These are phyloP conservation scores for Ageneiosus marmoratus DNA, from an alignment of 2,113 vertebrate species.

Conservation along the genomic window DNA sequence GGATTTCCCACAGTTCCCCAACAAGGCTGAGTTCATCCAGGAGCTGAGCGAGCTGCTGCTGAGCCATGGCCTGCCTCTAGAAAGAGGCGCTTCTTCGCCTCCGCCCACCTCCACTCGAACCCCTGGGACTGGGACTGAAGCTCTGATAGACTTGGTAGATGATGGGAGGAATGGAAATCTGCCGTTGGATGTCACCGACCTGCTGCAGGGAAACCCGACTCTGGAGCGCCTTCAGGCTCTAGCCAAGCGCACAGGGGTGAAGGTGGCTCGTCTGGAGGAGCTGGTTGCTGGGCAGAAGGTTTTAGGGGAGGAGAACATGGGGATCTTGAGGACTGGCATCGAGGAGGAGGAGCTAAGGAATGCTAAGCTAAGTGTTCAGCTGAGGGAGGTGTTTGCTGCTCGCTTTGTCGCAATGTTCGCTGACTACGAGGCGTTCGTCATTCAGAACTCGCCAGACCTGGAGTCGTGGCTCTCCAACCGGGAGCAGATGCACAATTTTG, in stretches of 20 bases:
- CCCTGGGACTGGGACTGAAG: constrained; percentile 73
- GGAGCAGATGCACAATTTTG: constrained; percentile 99
- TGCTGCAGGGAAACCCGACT: constrained; percentile 94
- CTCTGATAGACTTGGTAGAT: constrained; percentile 85
- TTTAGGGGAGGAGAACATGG: constrained; percentile 61
- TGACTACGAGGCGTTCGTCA: constrained; percentile 98
- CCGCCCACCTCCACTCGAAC: constrained; percentile 76
- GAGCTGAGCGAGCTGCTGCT: constrained; percentile 94
- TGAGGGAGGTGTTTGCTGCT: constrained; percentile 95
- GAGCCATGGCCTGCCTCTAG: constrained; percentile 80
- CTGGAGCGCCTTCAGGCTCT: constrained; percentile 93
- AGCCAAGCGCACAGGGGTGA: constrained; percentile 94
- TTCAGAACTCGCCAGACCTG: constrained; percentile 96
- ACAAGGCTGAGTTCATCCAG: constrained; percentile 97
- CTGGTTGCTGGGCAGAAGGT: constrained; percentile 54
- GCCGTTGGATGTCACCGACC: constrained; percentile 84
- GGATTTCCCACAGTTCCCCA: constrained; percentile 96
- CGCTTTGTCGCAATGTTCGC: constrained; percentile 98
- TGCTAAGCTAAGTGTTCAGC: constrained; percentile 92
- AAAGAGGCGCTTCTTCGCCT: constrained; percentile 70
- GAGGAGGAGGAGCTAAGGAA: constrained; percentile 89
- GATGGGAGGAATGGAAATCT: constrained; percentile 96
- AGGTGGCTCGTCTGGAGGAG: constrained; percentile 77
- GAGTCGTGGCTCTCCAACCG: constrained; percentile 98
- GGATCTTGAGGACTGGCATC: constrained; percentile 65